Conservation (phyloP, 2,113 vertebrate species). For the Trochalopteron elliotii region DNA sequence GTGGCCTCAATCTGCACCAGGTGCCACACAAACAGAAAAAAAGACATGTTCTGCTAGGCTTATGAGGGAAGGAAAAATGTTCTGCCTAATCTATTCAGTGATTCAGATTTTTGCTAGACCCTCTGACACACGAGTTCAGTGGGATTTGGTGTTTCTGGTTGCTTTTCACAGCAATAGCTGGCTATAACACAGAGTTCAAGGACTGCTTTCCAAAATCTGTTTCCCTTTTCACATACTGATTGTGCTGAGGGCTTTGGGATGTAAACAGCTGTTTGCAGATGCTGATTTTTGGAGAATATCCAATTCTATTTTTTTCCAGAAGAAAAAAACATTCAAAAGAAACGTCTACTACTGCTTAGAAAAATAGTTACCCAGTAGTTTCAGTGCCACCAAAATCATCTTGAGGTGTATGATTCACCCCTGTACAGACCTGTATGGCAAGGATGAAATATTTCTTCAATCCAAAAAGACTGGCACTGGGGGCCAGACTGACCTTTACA, state of each 20-base stretch:
- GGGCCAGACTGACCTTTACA: neutral
- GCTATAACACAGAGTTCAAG: neutral
- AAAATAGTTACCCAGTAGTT: neutral
- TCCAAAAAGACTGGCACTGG: accelerated
- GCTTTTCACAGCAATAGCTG: neutral
- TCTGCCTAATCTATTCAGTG: neutral
- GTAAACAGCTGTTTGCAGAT: conserved; percentile 13
- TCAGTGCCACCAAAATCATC: neutral
- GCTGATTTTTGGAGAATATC: neutral
- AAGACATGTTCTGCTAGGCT: neutral
- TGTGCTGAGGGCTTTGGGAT: neutral
- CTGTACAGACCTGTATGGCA: neutral
- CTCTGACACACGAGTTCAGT: neutral
- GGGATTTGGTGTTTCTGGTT: neutral
- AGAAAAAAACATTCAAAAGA: neutral
- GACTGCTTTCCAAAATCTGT: neutral
- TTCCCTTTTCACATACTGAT: neutral
- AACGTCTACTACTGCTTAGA: neutral
- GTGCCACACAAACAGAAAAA: neutral
- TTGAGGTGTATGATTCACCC: neutral
- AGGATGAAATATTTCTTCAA: neutral
- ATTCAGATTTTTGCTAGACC: neutral
- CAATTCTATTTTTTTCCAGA: neutral
- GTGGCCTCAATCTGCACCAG: neutral
- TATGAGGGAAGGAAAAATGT: neutral